Evolutionary conservation across 2,888 invertebrate genomes (phyloP).

Genomic region (Danaus chrysippus): DNA sequence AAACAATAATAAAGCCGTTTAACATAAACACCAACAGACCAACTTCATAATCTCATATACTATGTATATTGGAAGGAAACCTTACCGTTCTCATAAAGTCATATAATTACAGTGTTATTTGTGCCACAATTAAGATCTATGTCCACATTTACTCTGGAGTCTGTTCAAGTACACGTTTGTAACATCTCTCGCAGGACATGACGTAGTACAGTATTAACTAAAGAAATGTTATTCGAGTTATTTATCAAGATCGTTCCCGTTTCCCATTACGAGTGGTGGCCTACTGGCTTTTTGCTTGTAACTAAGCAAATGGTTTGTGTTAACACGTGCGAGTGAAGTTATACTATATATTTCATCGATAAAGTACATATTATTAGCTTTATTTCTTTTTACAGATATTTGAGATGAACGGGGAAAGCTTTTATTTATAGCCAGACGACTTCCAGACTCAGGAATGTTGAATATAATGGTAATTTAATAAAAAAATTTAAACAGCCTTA

Average conservation of each 20-base stretch:
- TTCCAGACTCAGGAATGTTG: too few relatives aligned
- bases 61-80: background rate
- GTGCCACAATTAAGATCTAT: constrained; percentile 9
- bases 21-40: too few relatives aligned
- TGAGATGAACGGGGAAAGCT: too few relatives aligned
- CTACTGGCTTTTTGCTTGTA: background rate
- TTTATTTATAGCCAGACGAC: too few relatives aligned
- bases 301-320: background rate
- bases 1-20: too few relatives aligned
- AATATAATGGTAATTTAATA: too few relatives aligned
- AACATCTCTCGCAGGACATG: constrained; percentile 8
- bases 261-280: background rate
- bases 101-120: constrained; percentile 7
- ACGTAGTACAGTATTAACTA: constrained; percentile 2
- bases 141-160: background rate
- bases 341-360: background rate
- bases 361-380: background rate
- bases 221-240: constrained; percentile 19
- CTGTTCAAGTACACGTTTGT: background rate
- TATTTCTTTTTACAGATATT: too few relatives aligned
- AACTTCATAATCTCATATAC: too few relatives aligned
- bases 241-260: constrained; percentile 8
- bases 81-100: constrained; percentile 2
- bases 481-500: too few relatives aligned
- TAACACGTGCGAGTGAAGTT: background rate